Evolutionary conservation across 1,140 invertebrate species (phyloP).

Genomic region (Vanessa tameamea): DNA sequence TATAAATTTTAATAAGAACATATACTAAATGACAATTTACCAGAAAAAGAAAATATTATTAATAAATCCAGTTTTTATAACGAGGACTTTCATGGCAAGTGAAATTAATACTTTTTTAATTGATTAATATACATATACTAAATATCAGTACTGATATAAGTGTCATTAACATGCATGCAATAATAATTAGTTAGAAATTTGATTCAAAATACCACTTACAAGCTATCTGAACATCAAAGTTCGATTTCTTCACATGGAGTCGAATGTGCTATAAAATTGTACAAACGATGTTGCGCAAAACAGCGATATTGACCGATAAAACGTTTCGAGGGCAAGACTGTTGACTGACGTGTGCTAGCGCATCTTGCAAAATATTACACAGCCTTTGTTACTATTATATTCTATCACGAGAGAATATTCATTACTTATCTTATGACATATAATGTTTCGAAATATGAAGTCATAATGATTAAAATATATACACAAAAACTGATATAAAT

Average conservation of each 20-base stretch:
- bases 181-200: too few species aligned
- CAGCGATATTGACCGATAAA: slow-evolving; percentile 67
- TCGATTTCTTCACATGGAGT: background rate
- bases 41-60: slow-evolving; percentile 20
- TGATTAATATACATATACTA: background rate
- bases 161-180: too few species aligned
- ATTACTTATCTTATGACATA: background rate
- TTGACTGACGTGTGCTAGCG: slow-evolving; percentile 38
- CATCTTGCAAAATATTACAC: slow-evolving; percentile 40
- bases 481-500: background rate
- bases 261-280: slow-evolving; percentile 2
- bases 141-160: too few species aligned
- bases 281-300: slow-evolving; percentile 51
- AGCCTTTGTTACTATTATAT: slow-evolving; percentile 20
- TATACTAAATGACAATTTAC: slow-evolving; percentile 17
- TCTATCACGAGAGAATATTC: background rate
- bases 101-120: slow-evolving; percentile 2
- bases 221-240: background rate
- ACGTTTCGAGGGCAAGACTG: slow-evolving; percentile 53
- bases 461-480: background rate
- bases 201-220: background rate
- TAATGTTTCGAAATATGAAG: background rate
- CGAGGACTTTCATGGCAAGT: slow-evolving; percentile 20
- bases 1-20: slow-evolving; percentile 23
- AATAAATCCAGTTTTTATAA: slow-evolving; percentile 26